These are phyloP conservation scores for human (Homo sapiens) DNA, from an alignment of 2,113 vertebrate species.

Conservation along the genomic window DNA sequence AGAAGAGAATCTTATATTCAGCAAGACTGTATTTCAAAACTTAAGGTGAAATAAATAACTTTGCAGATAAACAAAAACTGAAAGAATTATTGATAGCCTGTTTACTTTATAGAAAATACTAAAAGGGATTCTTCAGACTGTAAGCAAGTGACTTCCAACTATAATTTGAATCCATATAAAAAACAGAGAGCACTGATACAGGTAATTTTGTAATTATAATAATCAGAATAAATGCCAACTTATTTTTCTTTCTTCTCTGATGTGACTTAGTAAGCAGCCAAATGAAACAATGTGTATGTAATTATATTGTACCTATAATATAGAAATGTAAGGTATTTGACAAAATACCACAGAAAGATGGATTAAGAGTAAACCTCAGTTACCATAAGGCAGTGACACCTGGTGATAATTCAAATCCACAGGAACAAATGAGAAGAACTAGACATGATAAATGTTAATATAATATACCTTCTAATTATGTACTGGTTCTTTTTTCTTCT, in stretches of 20 bases:
- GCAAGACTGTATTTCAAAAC: background rate
- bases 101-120: background rate
- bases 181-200: background rate
- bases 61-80: background rate
- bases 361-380: background rate
- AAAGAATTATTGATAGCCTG: background rate
- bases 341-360: background rate
- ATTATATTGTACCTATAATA: background rate
- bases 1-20: background rate
- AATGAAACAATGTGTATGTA: background rate
- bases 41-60: background rate
- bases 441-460: background rate
- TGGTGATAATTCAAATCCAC: background rate
- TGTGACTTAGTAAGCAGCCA: background rate
- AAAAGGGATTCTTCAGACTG: background rate
- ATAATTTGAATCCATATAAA: background rate
- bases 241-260: background rate
- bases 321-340: background rate
- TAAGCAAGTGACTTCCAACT: background rate
- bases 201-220: background rate
- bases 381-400: background rate
- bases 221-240: background rate
- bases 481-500: background rate
- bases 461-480: background rate
- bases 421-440: background rate